Evolutionary conservation across 1,140 invertebrate genomes (phyloP).

Genomic region (Fragariocoptes setiger): DNA sequence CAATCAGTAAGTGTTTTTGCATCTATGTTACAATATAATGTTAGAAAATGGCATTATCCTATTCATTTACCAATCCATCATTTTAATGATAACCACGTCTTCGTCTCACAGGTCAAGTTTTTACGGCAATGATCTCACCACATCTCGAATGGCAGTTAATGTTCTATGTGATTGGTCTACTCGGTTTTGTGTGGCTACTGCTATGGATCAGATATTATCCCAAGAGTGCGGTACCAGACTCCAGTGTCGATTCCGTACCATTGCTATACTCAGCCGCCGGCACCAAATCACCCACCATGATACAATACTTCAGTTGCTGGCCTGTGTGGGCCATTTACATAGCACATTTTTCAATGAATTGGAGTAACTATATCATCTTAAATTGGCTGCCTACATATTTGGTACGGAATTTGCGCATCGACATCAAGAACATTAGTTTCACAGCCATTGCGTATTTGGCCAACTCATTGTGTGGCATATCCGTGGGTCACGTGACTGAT

Average conservation of each 20-base stretch:
- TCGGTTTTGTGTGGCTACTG: constrained; percentile 34
- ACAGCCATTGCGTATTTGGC: constrained; percentile 43
- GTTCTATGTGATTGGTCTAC: constrained; percentile 35
- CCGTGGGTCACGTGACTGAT: constrained; percentile 37
- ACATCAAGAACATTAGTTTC: constrained; percentile 35
- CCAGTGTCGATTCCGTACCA: constrained; percentile 29
- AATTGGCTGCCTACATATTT: constrained; percentile 49
- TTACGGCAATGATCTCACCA: constrained; percentile 32
- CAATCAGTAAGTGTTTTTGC: no score
- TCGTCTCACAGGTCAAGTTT: constrained; percentile 44
- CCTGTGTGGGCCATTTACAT: constrained; percentile 42
- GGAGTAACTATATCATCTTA: constrained; percentile 52
- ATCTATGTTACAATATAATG: no score
- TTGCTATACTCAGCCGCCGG: constrained; percentile 29
- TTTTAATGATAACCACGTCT: no score
- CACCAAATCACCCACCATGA: constrained; percentile 22
- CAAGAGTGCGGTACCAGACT: constrained; percentile 17
- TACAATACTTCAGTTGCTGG: constrained; percentile 33
- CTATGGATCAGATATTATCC: constrained; percentile 32
- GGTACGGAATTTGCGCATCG: constrained; percentile 28
- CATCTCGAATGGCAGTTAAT: constrained; percentile 32
- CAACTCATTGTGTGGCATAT: constrained; percentile 36
- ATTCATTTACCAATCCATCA: no score
- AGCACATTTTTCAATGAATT: constrained; percentile 51
- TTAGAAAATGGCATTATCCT: no score